Percentiles rank a stretch among this genome's conserved stretches.
These are phyloP conservation scores for Palythoa grandis DNA, from an alignment of 92 coral and sea anemone genomes.

Conservation along the genomic window DNA sequence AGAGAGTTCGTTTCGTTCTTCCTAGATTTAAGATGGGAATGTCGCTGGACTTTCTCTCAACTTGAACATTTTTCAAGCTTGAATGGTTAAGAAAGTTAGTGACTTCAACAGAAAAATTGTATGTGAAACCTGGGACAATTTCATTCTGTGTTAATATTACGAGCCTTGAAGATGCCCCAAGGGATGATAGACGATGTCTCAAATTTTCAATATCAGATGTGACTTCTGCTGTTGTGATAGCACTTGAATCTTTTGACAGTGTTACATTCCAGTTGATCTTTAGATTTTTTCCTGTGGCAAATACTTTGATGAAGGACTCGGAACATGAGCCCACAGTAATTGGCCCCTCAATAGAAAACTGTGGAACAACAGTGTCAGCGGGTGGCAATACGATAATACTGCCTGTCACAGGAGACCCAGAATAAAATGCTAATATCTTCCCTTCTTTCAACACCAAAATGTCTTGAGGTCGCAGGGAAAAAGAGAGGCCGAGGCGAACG, in stretches of 20 bases:
- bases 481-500: background rate
- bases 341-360: constrained; percentile 19
- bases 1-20: constrained; percentile 1
- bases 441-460: background rate
- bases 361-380: background rate
- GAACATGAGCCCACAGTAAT: constrained; percentile 30
- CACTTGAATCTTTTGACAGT: background rate
- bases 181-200: background rate
- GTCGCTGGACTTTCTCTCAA: constrained; percentile 1
- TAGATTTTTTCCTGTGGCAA: background rate
- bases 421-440: background rate
- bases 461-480: background rate
- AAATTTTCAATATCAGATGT: constrained; percentile 15
- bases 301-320: background rate
- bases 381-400: background rate
- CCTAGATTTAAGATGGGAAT: constrained; percentile 20
- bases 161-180: background rate
- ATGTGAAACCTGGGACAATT: background rate
- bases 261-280: constrained; percentile 9
- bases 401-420: constrained; percentile 18
- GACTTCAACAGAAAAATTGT: constrained; percentile 21
- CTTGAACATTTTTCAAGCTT: background rate
- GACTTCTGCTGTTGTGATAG: background rate
- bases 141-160: background rate
- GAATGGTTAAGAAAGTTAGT: constrained; percentile 1